Evolutionary conservation across 1,140 invertebrate genomes (phyloP).

Genomic region (Littorina saxatilis): DNA sequence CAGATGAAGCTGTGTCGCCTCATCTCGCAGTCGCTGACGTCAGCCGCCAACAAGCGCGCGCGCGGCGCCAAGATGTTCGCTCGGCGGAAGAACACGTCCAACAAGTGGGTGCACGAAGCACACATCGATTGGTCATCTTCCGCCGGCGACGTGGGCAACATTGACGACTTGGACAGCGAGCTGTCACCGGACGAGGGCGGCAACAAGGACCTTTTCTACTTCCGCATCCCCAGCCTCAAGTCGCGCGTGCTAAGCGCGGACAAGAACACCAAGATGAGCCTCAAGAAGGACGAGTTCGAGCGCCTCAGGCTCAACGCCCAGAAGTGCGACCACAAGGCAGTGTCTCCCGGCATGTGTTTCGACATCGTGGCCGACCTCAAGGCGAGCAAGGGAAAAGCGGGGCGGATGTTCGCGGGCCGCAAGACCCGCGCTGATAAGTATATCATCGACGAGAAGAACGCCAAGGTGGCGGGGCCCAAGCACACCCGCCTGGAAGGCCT

Average conservation of each 20-base stretch:
- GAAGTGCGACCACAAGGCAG: conserved; percentile 57
- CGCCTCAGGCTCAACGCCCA: conserved; percentile 52
- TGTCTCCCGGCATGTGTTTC: conserved; percentile 60
- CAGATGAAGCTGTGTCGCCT: conserved; percentile 93
- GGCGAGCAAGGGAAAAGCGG: conserved; percentile 77
- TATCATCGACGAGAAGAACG: conserved; percentile 85
- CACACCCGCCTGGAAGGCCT: conserved; percentile 67
- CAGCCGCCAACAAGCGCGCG: conserved; percentile 92
- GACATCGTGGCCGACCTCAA: conserved; percentile 64
- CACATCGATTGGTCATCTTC: conserved; percentile 78
- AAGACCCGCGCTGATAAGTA: conserved; percentile 91
- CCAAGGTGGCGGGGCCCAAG: conserved; percentile 54
- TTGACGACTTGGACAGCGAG: conserved; percentile 61
- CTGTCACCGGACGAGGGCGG: conserved; percentile 55
- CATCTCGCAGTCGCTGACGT: conserved; percentile 94
- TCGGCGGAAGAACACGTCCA: conserved; percentile 92
- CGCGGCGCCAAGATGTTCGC: conserved; percentile 97
- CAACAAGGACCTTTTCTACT: conserved; percentile 56
- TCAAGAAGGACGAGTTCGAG: conserved; percentile 63
- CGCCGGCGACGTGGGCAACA: conserved; percentile 54
- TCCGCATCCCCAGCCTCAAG: conserved; percentile 62
- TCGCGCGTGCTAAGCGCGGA: conserved; percentile 49
- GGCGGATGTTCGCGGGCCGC: conserved; percentile 90
- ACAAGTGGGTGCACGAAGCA: conserved; percentile 95
- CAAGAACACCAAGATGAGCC: conserved; percentile 58